phyloP scores from a whole-genome alignment of 2,797 vertebrate species.

The Bradypus variegatus region DNA sequence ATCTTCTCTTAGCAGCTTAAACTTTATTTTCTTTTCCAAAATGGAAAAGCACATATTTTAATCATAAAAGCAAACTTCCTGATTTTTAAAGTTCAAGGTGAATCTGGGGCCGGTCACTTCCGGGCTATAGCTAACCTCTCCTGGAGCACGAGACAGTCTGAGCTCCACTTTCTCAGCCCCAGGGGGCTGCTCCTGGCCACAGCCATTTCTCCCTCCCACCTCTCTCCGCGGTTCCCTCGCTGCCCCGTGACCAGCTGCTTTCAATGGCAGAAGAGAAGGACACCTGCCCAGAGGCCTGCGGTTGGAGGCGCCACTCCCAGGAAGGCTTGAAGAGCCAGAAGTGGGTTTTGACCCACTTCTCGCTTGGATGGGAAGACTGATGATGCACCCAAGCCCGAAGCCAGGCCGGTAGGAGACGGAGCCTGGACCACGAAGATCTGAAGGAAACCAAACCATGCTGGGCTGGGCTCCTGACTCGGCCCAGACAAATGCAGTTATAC shows the following conservation, averaged over 20 bases:
- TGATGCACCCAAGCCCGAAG: not conserved
- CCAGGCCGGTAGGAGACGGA: not conserved
- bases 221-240: not conserved
- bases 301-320: not conserved
- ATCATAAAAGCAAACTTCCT: not conserved
- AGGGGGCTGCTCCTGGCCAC: not conserved
- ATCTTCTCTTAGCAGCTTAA: not conserved
- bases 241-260: not conserved
- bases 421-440: not conserved
- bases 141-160: not conserved
- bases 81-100: not conserved
- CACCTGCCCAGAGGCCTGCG: not conserved
- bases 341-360: not conserved
- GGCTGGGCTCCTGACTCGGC: not conserved
- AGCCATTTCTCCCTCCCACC: not conserved
- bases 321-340: not conserved
- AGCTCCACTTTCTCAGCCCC: not conserved
- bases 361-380: not conserved
- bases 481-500: not conserved
- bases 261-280: not conserved
- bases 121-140: not conserved
- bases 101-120: not conserved
- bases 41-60: not conserved
- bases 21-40: constrained; percentile 28
- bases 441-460: not conserved